Evolutionary conservation across 1,140 invertebrate genomes (phyloP), one percentile per base, ranked within the genome.

Genomic region (Condylostylus longicornis): DNA sequence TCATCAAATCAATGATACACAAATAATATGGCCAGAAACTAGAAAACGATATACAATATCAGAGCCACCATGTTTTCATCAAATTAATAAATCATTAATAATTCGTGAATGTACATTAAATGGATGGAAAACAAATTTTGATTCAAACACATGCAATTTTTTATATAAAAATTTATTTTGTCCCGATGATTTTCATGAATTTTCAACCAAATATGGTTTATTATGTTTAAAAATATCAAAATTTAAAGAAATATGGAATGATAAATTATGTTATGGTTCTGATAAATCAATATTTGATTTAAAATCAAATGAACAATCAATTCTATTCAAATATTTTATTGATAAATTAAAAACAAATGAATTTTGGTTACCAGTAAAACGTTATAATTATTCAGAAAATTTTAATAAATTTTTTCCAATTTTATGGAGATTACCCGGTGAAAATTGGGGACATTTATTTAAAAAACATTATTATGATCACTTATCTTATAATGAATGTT

Each of bases 361-460:
- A 5, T 50, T 50, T 32, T 63, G 60, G 58, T 23, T 60, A 13
- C 57, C 54, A 13, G 35, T 47, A 25, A 38, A 23, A n/a, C 38
- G 47, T n/a, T 25, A 25, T 25, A 25, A 7, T 25, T n/a, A n/a
- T n/a, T n/a, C n/a, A 10, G 37, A 30, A 30, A 48, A 44, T 32
- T 45, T 8, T 2, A 39, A 21, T 31, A 43, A 20, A 37, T 49
- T 33, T 12, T 45, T 41, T 28, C 51, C 53, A 19, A 42, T 48
- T 25, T 41, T 47, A 19, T 48, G 55, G 33, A 43, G 42, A 5
- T 40, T 56, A 31, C 46, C 53, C 5, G 61, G 58, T 14, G 35
- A 50, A 36, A 40, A 30, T 1, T 62, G 50, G 51, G 49, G 47
- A 18, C 30, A 49, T 9, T 20, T 38, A 15, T 10, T 50, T 10